These are phyloP conservation scores for Noturus placidus DNA, from an alignment of 2,113 vertebrate species.

Conservation along the genomic window DNA sequence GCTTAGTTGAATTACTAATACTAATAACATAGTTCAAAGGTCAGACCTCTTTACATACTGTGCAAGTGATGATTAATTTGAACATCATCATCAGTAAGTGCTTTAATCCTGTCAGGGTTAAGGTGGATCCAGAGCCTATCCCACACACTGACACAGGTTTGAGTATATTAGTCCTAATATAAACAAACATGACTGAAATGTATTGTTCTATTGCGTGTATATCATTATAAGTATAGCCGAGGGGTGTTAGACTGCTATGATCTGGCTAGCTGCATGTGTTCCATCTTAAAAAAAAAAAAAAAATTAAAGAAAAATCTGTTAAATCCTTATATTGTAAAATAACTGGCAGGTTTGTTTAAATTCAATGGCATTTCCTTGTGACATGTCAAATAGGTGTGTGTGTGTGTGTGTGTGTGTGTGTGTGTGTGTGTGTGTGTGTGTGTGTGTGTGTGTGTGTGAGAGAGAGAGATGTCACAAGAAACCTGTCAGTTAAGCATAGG, in stretches of 20 bases:
- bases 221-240: not conserved
- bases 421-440: slow-evolving; percentile 25
- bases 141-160: not conserved
- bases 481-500: slow-evolving; percentile 44
- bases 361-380: slow-evolving; percentile 18
- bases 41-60: not conserved
- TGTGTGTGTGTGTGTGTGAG: slow-evolving; percentile 10
- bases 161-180: not conserved
- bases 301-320: not conserved
- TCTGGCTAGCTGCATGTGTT: not conserved
- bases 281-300: not conserved
- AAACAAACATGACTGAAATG: not conserved
- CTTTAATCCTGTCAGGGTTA: not conserved
- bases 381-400: not conserved
- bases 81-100: not conserved
- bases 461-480: slow-evolving; percentile 44
- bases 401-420: not conserved
- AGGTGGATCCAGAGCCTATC: not conserved
- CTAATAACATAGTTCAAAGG: not conserved
- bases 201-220: not conserved
- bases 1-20: not conserved
- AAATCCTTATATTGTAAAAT: slow-evolving; percentile 5
- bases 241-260: not conserved
- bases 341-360: not conserved
- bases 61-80: not conserved